Evolutionary conservation across 64 coral and sea anemone genomes (phyloP), one percentile per base, ranked within the genome.

Genomic region (Hydrozoanthus tunicans): DNA sequence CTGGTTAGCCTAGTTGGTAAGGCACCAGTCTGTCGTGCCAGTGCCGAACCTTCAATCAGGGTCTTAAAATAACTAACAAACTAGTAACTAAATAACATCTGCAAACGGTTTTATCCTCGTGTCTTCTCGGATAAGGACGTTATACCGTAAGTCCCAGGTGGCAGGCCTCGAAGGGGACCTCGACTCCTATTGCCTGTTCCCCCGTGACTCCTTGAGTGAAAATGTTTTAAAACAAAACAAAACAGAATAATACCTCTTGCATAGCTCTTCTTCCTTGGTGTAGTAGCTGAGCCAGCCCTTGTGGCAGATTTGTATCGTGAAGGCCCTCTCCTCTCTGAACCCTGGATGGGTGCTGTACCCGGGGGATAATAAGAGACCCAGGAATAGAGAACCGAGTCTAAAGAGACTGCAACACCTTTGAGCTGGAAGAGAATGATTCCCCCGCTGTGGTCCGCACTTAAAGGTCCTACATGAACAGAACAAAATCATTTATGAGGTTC

Each of bases 341-440:
- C 69, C 23, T 60, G 68, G 14, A 66, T 51, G 24, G 51, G 6
- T 6, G 55, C 25, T 15, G 58, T 59, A 9, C 59, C 55, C 9
- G 69, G 54, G 56, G 84, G 84, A 7, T 75, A 73, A 24, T 88
- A 73, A 24, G 69, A 88, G 68, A 88, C 51, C 84, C 84, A 88
- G 7, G 84, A 88, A 56, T 17, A 88, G 20, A 88, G 69, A 10
- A 74, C 52, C 58, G 83, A 17, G 56, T 88, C 83, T 74, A 88
- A 61, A 4, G 83, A 88, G 1, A 73, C 83, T 88, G 83, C 83
- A 59, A 88, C 74, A 17, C 83, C 69, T 68, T 88, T 88, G n/a
- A 88, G 83, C 12, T 88, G 83, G 68, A 88, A 88, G 20, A 73
- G 53, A 88, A 88, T 74, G 53, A 57, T 14, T 58, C 83, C 83